phyloP scores from a whole-genome alignment of 2,797 vertebrate genomes.

The Odontamblyopus lacepedii region DNA sequence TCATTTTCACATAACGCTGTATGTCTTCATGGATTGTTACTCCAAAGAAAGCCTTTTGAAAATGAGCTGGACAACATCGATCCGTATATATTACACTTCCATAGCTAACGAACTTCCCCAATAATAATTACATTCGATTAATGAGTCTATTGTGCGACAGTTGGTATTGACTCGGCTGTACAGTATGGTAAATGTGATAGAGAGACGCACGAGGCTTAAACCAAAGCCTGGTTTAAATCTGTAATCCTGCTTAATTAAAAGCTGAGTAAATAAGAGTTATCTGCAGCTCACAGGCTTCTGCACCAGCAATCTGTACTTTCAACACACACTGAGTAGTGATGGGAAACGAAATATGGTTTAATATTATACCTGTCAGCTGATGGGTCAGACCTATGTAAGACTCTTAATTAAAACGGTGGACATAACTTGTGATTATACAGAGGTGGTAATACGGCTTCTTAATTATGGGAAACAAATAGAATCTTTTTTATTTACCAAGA shows the following conservation, averaged over 20 bases:
- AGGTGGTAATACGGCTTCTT: no score
- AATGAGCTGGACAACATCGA: no score
- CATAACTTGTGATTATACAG: no score
- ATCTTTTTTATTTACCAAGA: no score
- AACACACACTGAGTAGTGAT: constrained; percentile 12
- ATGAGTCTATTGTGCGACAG: background rate
- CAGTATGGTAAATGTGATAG: background rate
- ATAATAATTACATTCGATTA: constrained; percentile 7
- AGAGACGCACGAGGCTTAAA: constrained; percentile 20
- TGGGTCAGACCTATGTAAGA: background rate
- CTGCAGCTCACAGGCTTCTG: constrained; percentile 55
- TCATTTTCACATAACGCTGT: no score
- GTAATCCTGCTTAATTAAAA: constrained; percentile 69
- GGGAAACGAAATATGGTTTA: background rate
- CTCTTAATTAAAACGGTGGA: no score
- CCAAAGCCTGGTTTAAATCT: constrained; percentile 38
- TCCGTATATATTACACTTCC: no score
- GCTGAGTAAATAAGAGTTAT: constrained; percentile 66
- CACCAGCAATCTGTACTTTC: constrained; percentile 28
- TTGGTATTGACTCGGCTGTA: background rate
- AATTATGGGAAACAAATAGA: no score
- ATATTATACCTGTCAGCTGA: background rate
- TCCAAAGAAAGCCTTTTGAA: no score
- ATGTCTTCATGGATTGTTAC: no score
- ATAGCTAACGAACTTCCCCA: background rate